Percentiles rank a stretch among this genome's conserved stretches.
Conservation (phyloP, 2,888 invertebrate genomes). For the Barypeithes pellucidus region DNA sequence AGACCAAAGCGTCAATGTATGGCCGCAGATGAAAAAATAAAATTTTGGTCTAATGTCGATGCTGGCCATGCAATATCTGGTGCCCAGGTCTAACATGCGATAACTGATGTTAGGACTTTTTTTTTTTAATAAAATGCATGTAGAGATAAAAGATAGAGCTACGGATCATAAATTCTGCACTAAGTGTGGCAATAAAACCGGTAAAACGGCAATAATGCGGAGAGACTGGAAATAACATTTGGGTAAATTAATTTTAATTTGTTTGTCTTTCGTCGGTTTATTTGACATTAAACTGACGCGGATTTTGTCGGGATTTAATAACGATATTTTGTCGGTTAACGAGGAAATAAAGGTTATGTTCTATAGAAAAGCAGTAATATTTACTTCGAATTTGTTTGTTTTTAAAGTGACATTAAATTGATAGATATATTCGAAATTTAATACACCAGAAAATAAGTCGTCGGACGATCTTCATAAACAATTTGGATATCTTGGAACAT, state of each 20-base stretch:
- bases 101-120: neutral
- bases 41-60: no score
- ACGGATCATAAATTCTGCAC: constrained; percentile 12
- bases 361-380: neutral
- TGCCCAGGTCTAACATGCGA: neutral
- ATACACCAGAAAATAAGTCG: no score
- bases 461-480: no score
- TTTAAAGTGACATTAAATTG: no score
- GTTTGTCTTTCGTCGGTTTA: constrained; percentile 30
- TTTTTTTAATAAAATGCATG: neutral
- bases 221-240: constrained; percentile 30
- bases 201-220: constrained; percentile 10
- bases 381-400: no score
- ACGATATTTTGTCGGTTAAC: neutral
- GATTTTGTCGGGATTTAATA: constrained; percentile 5
- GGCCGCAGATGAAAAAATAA: no score
- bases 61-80: no score
- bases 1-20: no score
- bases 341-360: neutral
- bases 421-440: no score
- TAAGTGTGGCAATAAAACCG: constrained; percentile 19
- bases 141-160: constrained; percentile 3
- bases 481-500: no score
- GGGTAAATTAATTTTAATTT: constrained; percentile 34
- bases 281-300: constrained; percentile 1